Base-by-base conservation (phyloP, 2,888 invertebrate species). In the Julus scandinavius region DNA sequence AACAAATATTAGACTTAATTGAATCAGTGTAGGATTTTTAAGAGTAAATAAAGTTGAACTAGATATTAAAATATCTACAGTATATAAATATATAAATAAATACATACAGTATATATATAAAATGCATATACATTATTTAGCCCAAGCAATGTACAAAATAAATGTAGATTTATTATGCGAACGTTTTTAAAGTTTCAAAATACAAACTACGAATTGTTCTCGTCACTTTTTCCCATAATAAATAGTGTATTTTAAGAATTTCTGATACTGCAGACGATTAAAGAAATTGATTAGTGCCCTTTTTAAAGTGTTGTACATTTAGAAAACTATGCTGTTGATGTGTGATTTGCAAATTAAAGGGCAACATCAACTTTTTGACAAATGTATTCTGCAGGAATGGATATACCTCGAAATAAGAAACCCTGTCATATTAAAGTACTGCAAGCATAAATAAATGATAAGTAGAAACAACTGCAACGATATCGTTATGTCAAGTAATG, bases 141-240 rank as follows among this genome's bases (percentile, higher is more conserved):
- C 80, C 80, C 80, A 80, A 80, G 80, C 80, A 80, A 80, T 80
- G 80, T 80, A 80, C 80, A 80, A 80, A 80, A 80, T 80, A 80
- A 80, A 80, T 38, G 80, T 80, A 80, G 80, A 80, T 80, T 80
- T 80, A 80, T 80, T 80, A 80, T 38, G 38, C 38, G 80, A 80
- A 38, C 80, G 38, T 80, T 80, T 80, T 80, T 80, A 80, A 80
- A 80, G 80, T 38, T 38, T 29, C 38, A 38, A 38, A 80, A 80
- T 80, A 29, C 38, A 80, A 80, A 80, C 80, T 80, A 80, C 80
- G 80, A 80, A 29, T 80, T 80, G 80, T 13, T 80, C 80, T 80
- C 38, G 38, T 38, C 80, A 80, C 72, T 29, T 80, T 80, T 80
- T 38, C 80, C 2, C 80, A 80, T 80, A 80, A 38, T 80, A 80